These are phyloP conservation scores for Phymatocera aterrima DNA, from an alignment of 2,888 invertebrate species.

Conservation along the genomic window DNA sequence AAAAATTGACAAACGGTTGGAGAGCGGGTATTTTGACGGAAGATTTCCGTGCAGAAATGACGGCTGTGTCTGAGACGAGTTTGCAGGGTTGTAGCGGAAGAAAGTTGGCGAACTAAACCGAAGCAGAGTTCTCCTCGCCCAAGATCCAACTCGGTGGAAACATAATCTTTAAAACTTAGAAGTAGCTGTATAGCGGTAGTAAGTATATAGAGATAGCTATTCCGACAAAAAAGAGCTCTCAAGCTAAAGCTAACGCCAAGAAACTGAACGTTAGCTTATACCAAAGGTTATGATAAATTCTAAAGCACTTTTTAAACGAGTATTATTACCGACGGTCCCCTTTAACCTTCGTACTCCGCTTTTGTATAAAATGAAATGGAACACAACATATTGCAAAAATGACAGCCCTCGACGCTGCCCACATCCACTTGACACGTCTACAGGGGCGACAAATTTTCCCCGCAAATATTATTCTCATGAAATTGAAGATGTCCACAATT, in stretches of 20 bases:
- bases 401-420: too few species aligned
- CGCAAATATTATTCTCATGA: too few species aligned
- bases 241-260: too few species aligned
- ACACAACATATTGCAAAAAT: too few species aligned
- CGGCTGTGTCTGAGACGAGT: background rate
- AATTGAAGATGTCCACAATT: too few species aligned
- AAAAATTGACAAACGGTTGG: background rate
- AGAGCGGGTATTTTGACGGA: background rate
- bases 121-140: slow-evolving; percentile 5
- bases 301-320: background rate
- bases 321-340: background rate
- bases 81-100: slow-evolving; percentile 4
- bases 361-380: too few species aligned
- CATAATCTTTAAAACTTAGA: slow-evolving; percentile 22
- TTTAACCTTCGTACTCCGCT: background rate
- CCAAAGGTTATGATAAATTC: background rate
- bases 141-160: slow-evolving; percentile 36
- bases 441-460: too few species aligned
- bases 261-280: slow-evolving; percentile 4
- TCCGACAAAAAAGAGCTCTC: background rate
- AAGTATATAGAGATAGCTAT: background rate
- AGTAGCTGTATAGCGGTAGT: slow-evolving; percentile 13
- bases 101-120: slow-evolving; percentile 37
- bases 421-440: too few species aligned
- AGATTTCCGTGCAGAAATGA: background rate